A percentile compares a stretch with the other conserved stretches of the same genome.
Conservation (phyloP, 2,113 vertebrate genomes). For the Gallinago media region DNA sequence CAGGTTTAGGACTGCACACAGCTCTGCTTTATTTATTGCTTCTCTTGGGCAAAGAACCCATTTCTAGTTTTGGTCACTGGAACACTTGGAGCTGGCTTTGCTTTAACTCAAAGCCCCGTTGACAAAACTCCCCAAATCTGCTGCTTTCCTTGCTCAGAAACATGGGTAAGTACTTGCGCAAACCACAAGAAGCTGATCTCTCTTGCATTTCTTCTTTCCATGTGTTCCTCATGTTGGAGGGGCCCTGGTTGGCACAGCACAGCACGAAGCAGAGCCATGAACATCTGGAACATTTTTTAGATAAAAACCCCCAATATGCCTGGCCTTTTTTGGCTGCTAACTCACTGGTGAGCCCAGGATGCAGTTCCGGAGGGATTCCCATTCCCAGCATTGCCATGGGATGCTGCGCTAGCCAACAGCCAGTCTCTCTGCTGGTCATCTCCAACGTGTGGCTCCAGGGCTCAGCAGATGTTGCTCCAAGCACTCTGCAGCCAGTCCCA, state of each 20-base stretch:
- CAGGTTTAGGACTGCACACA: not conserved
- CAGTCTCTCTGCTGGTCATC: not conserved
- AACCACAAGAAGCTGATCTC: not conserved
- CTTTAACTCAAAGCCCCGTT: too few relatives aligned
- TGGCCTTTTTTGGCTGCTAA: not conserved
- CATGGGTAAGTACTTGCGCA: not conserved
- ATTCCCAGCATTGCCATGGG: not conserved
- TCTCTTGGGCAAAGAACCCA: not conserved
- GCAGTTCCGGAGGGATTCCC: not conserved
- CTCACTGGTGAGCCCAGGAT: not conserved
- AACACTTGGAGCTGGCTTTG: not conserved
- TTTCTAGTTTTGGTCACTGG: not conserved
- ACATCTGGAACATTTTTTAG: not conserved
- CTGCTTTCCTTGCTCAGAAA: not conserved
- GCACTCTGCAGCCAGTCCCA: accelerated
- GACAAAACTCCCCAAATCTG: not conserved
- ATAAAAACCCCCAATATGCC: not conserved
- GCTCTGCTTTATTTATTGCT: not conserved
- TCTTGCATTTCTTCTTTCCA: not conserved
- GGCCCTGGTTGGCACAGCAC: not conserved
- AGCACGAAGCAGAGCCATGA: not conserved
- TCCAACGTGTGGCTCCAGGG: accelerated
- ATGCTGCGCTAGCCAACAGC: not conserved
- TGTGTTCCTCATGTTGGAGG: not conserved
- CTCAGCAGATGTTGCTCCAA: not conserved